Evolutionary conservation across 2,797 vertebrate species (phyloP).

Genomic region (Sciurus vulgaris): DNA sequence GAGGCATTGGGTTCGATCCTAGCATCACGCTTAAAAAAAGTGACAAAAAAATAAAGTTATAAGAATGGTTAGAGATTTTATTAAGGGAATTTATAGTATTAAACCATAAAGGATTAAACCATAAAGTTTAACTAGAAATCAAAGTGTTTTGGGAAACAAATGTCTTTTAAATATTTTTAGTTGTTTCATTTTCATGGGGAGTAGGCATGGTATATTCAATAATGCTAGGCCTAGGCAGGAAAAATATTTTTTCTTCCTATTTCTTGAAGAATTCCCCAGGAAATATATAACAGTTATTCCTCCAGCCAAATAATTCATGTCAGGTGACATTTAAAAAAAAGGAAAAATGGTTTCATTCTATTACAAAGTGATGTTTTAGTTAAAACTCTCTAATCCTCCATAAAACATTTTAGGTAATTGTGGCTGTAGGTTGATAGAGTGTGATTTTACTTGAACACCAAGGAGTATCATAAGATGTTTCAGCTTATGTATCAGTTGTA

Average conservation of each 20-base stretch:
- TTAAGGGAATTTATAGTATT: slow-evolving; percentile 31
- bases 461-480: neutral
- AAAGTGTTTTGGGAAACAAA: neutral
- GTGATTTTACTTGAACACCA: slow-evolving; percentile 54
- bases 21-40: too few relatives aligned
- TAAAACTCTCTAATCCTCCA: slow-evolving; percentile 36
- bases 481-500: neutral
- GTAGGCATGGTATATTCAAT: slow-evolving; percentile 11
- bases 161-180: slow-evolving; percentile 54
- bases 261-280: slow-evolving; percentile 48
- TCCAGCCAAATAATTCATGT: neutral
- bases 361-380: slow-evolving; percentile 5
- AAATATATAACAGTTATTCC: neutral
- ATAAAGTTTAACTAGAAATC: slow-evolving; percentile 1
- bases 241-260: neutral
- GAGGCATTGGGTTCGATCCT: too few relatives aligned
- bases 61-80: neutral
- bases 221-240: slow-evolving; percentile 6
- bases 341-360: neutral
- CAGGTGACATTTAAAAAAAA: neutral
- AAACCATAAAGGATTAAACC: slow-evolving; percentile 26
- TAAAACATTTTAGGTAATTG: slow-evolving; percentile 41
- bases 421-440: slow-evolving; percentile 8
- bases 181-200: slow-evolving; percentile 9
- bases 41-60: too few relatives aligned